Conservation (phyloP, 2,797 vertebrate species). For the Pangasius mekongensis region DNA sequence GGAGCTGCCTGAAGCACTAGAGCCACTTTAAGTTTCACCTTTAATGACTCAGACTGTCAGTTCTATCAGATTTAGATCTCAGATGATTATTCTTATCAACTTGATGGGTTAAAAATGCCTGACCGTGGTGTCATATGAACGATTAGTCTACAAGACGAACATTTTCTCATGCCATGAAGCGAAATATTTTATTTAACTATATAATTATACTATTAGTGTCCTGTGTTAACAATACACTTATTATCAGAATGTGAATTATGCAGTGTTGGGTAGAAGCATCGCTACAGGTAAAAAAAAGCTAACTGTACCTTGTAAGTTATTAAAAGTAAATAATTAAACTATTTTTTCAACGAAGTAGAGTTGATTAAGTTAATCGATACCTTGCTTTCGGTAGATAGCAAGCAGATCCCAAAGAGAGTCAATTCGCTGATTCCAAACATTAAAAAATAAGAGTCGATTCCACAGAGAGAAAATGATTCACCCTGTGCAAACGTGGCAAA, state of each 20-base stretch:
- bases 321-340: neutral
- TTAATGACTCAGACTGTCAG: slow-evolving; percentile 37
- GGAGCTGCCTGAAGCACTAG: slow-evolving; percentile 9
- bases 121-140: neutral
- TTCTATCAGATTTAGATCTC: neutral
- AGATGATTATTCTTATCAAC: neutral
- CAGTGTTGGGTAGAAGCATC: neutral
- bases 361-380: neutral
- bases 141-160: neutral
- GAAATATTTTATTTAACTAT: neutral
- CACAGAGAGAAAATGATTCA: neutral
- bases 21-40: slow-evolving; percentile 45
- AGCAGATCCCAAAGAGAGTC: neutral
- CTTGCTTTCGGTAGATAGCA: neutral
- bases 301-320: neutral
- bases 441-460: neutral
- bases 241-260: neutral
- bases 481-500: neutral
- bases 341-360: neutral
- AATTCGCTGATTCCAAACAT: neutral
- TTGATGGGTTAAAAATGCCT: neutral
- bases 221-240: neutral
- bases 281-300: neutral
- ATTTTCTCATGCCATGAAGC: neutral
- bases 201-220: neutral